Evolutionary conservation across 2,797 vertebrate species (phyloP), one percentile per base, ranked within the genome.

Genomic region (Hippocampus kuda): DNA sequence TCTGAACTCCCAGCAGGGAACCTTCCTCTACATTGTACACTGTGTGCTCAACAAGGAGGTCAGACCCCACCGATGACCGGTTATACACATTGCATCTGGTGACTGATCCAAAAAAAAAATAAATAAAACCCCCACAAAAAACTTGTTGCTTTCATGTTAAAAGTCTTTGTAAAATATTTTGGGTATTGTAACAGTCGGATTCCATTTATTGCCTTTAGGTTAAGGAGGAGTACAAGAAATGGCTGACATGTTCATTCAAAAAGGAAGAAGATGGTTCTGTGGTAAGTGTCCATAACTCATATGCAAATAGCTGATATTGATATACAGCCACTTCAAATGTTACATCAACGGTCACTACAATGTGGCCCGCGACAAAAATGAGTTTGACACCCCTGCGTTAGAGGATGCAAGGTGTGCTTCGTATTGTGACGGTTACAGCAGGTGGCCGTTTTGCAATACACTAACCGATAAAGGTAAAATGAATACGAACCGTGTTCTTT

Each of bases 1-100:
- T 8, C 71, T 90, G 4, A 91, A 89, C 79, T 90, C 89, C 5
- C 89, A 90, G 76, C 89, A 90, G 71, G 90, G 89, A 41, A 90
- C 88, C 60, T 86, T 88, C 69, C 89, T 91, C 71, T 91, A 65
- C 80, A 84, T 90, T 0, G 80, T 90, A 61, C 87, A 90, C 78
- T 91, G 90, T 68, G 42, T 87, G 59, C 78, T 90, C 67, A 90
- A 89, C 68, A 84, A 88, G 67, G 87, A 90, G 88, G 90, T 89
- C 77, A 30, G 53, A 53, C 20, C 46, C 61, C 12, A 12, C 61
- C 10, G 15, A 38, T 63, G 0, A 65, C 65, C 24, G n/a, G 1
- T 13, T 27, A 13, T 57, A 26, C 24, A 27, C 8, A 24, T 16
- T 18, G 15, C 4, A 49, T 18, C 16, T 49, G 48, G 18, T 16